phyloP scores from a whole-genome alignment of 2,888 invertebrate genomes.

The Tachina fera region DNA sequence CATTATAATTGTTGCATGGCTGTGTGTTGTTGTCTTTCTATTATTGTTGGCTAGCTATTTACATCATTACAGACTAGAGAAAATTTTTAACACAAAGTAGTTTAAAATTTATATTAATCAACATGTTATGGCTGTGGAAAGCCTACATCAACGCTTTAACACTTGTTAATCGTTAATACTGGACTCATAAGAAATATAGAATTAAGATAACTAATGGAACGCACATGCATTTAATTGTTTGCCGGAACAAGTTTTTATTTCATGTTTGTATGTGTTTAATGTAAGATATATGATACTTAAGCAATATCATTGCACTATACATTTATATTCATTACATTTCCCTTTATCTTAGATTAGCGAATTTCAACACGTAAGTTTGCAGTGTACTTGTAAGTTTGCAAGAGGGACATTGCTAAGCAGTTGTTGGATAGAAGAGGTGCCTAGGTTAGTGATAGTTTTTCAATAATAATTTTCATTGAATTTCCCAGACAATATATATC shows the following conservation, averaged over 20 bases:
- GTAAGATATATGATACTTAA: neutral
- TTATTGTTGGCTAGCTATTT: neutral
- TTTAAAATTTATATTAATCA: slow-evolving; percentile 54
- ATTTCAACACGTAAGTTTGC: too few species aligned
- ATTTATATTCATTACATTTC: too few species aligned
- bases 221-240: slow-evolving; percentile 30
- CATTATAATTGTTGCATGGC: slow-evolving; percentile 49
- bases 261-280: neutral
- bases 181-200: slow-evolving; percentile 11
- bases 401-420: too few species aligned
- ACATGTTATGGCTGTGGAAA: slow-evolving; percentile 24
- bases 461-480: too few species aligned
- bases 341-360: too few species aligned
- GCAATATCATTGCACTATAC: neutral
- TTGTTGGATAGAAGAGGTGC: too few species aligned
- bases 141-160: slow-evolving; percentile 63
- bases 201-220: slow-evolving; percentile 43
- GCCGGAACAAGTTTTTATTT: neutral
- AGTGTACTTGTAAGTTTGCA: too few species aligned
- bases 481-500: too few species aligned
- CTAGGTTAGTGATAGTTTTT: too few species aligned
- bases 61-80: slow-evolving; percentile 5
- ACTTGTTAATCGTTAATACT: slow-evolving; percentile 53
- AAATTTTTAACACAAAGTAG: slow-evolving; percentile 27
- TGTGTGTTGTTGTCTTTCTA: slow-evolving; percentile 19